Percentiles rank a stretch among this genome's conserved stretches.
phyloP scores from a whole-genome alignment of 1,140 invertebrate species.

The Tigriopus japonicus region DNA sequence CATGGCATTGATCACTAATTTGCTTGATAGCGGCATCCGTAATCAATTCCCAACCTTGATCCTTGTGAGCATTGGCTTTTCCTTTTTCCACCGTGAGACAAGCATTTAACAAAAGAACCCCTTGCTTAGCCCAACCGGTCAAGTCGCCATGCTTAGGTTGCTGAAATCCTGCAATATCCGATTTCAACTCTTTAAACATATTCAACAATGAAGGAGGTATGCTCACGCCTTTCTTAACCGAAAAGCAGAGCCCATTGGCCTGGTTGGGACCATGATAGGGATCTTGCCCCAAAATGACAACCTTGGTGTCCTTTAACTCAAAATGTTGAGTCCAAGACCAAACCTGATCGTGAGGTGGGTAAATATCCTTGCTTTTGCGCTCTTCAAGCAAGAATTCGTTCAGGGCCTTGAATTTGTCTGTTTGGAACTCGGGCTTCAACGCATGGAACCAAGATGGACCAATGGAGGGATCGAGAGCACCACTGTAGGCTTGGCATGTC shows the following conservation, averaged over 20 bases:
- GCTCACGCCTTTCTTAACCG: constrained; percentile 36
- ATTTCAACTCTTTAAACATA: constrained; percentile 43
- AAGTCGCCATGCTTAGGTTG: constrained; percentile 39
- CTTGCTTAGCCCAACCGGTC: constrained; percentile 44
- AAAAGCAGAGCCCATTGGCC: constrained; percentile 43
- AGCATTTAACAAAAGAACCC: constrained; percentile 50
- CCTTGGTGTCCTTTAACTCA: constrained; percentile 29
- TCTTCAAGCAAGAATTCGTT: constrained; percentile 32
- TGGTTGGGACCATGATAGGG: constrained; percentile 43
- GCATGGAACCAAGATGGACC: constrained; percentile 32
- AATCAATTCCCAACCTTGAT: constrained; percentile 41
- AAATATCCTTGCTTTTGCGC: constrained; percentile 29
- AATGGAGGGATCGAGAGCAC: constrained; percentile 26
- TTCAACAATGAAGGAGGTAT: constrained; percentile 45
- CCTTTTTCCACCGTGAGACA: constrained; percentile 38
- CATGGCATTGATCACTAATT: constrained; percentile 31
- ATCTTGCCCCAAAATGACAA: constrained; percentile 38
- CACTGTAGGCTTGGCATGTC: no score
- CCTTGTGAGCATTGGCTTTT: constrained; percentile 42
- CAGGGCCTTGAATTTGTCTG: constrained; percentile 36
- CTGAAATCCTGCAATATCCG: constrained; percentile 36
- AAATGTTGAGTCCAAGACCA: constrained; percentile 34
- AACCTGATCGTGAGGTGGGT: constrained; percentile 31
- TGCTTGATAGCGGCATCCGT: constrained; percentile 43
- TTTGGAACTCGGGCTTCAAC: constrained; percentile 33